Evolutionary conservation across 1,140 invertebrate genomes (phyloP).

Genomic region (Potamilus streckersoni): DNA sequence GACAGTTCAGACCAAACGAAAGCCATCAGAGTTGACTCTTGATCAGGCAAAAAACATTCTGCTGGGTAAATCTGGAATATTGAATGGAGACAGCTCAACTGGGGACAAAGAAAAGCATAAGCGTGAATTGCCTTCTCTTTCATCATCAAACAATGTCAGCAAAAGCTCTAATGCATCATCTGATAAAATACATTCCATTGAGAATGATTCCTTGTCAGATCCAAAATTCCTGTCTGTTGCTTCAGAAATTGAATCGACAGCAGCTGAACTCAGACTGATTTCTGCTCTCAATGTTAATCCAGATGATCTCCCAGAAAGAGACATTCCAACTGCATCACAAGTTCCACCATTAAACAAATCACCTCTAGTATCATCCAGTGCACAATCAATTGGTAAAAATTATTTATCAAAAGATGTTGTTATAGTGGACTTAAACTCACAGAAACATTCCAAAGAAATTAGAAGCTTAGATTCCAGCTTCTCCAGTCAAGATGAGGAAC

Average conservation of each 20-base stretch:
- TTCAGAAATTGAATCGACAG: constrained; percentile 20
- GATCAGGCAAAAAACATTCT: constrained; percentile 29
- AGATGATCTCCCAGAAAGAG: constrained; percentile 17
- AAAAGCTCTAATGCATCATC: background rate
- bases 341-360: background rate
- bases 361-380: background rate
- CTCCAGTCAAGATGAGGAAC: constrained; percentile 10
- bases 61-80: constrained; percentile 20
- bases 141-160: constrained; percentile 5
- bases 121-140: constrained; percentile 6
- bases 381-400: background rate
- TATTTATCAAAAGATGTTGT: background rate
- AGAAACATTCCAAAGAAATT: no score
- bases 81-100: constrained; percentile 9
- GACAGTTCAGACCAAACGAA: constrained; percentile 12
- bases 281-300: constrained; percentile 12
- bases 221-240: constrained; percentile 1
- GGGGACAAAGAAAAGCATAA: background rate
- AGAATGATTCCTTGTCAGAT: constrained; percentile 9
- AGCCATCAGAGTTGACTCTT: constrained; percentile 20
- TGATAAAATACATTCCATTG: background rate
- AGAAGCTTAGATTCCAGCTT: background rate
- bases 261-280: constrained; percentile 15
- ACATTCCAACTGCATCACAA: constrained; percentile 8
- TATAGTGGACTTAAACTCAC: background rate